phyloP scores from a whole-genome alignment of 2,888 invertebrate species.

The Danaus chrysippus region DNA sequence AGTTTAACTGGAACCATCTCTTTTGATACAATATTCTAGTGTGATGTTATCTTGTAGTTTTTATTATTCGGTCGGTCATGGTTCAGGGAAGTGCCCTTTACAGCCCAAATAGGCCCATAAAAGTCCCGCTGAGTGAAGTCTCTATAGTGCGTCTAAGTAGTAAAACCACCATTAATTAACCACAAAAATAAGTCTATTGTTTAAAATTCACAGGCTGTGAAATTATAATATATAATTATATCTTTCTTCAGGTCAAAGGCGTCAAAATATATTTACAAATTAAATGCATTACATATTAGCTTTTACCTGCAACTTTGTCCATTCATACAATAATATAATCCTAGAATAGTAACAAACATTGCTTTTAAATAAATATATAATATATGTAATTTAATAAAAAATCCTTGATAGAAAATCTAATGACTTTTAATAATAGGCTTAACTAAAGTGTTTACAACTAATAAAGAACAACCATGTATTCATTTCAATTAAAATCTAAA shows the following conservation, averaged over 20 bases:
- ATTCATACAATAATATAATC: too few species aligned
- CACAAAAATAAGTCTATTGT: constrained; percentile 1
- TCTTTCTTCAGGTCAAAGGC: background rate
- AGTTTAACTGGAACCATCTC: constrained; percentile 15
- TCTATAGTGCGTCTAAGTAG: constrained; percentile 53
- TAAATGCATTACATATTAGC: too few species aligned
- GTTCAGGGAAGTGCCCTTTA: constrained; percentile 66
- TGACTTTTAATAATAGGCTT: too few species aligned
- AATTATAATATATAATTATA: background rate
- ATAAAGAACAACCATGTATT: too few species aligned
- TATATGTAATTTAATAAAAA: too few species aligned
- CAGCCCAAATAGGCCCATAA: constrained; percentile 69
- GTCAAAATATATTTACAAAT: too few species aligned
- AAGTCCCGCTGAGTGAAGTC: constrained; percentile 65
- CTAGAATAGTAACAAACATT: too few species aligned
- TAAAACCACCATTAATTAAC: constrained; percentile 1
- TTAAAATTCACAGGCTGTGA: background rate
- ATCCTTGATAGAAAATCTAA: too few species aligned
- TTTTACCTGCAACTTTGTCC: too few species aligned
- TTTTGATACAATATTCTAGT: constrained; percentile 6
- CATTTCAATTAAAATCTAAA: too few species aligned
- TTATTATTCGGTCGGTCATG: constrained; percentile 49
- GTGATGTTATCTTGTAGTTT: constrained; percentile 36
- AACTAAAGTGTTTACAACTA: too few species aligned
- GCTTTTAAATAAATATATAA: too few species aligned